Conservation (phyloP, 2,797 vertebrate species). For the Aplochiton taeniatus region DNA sequence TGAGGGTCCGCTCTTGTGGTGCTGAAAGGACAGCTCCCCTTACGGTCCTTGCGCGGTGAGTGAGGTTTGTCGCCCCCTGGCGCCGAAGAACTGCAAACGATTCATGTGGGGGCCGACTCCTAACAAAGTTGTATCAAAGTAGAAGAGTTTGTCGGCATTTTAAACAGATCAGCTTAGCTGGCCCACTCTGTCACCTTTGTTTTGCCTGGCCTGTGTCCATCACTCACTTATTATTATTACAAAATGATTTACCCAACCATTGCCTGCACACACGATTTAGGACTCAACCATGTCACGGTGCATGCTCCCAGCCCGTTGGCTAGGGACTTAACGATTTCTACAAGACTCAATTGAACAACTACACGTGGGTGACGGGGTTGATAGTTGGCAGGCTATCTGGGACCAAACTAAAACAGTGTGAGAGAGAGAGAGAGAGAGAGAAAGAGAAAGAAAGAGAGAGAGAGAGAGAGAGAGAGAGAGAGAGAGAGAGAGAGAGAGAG, state of each 20-base stretch:
- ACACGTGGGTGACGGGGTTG: conserved; percentile 11
- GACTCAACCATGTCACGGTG: conserved; percentile 29
- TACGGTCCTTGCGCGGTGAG: conserved; percentile 34
- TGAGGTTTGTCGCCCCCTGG: conserved; percentile 64
- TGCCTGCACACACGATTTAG: conserved; percentile 35
- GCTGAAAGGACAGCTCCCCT: conserved; percentile 81
- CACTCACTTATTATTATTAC: conserved; percentile 22
- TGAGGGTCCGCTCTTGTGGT: conserved; percentile 46
- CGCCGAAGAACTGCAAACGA: background rate
- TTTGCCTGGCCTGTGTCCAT: conserved; percentile 25
- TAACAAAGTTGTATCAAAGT: background rate
- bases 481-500: too few relatives aligned
- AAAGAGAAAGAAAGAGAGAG: too few relatives aligned
- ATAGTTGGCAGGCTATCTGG: background rate
- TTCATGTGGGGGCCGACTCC: background rate
- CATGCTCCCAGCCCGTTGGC: conserved; percentile 24
- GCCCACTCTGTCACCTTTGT: background rate
- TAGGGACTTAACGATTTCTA: conserved; percentile 24
- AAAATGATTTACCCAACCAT: conserved; percentile 34
- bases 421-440: too few relatives aligned
- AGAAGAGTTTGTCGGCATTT: too few relatives aligned
- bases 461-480: too few relatives aligned
- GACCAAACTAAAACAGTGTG: too few relatives aligned
- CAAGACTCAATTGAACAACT: conserved; percentile 23
- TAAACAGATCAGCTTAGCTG: background rate